Evolutionary conservation across 2,113 vertebrate species (phyloP).

Genomic region (Pipra filicauda): DNA sequence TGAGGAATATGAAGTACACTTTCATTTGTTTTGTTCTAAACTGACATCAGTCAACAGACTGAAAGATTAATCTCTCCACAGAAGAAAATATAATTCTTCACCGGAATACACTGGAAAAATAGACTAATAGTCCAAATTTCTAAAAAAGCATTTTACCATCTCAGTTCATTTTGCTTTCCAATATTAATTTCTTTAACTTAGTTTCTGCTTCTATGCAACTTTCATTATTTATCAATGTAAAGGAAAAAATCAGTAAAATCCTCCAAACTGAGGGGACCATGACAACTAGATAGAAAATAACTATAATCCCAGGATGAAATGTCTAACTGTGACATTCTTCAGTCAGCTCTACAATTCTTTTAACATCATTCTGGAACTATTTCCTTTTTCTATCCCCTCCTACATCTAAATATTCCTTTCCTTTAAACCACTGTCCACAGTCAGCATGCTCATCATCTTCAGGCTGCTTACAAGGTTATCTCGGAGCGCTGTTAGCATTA

Average conservation of each 20-base stretch:
- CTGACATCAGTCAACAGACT: not conserved
- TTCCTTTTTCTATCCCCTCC: not conserved
- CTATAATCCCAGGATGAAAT: not conserved
- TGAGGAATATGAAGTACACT: not conserved
- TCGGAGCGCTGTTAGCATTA: not conserved
- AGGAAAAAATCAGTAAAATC: not conserved
- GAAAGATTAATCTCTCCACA: not conserved
- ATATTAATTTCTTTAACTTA: not conserved
- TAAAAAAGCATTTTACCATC: not conserved
- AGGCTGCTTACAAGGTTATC: not conserved
- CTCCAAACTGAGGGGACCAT: not conserved
- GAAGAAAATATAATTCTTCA: not conserved
- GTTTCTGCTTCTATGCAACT: not conserved
- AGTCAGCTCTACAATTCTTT: not conserved
- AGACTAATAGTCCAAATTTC: not conserved
- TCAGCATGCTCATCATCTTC: not conserved
- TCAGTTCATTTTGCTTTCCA: not conserved
- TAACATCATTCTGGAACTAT: not conserved
- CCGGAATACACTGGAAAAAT: not conserved
- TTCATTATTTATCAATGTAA: not conserved
- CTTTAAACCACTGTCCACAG: not conserved
- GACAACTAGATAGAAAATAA: not conserved
- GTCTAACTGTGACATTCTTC: not conserved
- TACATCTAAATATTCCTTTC: not conserved
- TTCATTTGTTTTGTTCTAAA: not conserved